Evolutionary conservation across 64 coral and sea anemone genomes (phyloP).

Genomic region (Hydrozoanthus tunicans): DNA sequence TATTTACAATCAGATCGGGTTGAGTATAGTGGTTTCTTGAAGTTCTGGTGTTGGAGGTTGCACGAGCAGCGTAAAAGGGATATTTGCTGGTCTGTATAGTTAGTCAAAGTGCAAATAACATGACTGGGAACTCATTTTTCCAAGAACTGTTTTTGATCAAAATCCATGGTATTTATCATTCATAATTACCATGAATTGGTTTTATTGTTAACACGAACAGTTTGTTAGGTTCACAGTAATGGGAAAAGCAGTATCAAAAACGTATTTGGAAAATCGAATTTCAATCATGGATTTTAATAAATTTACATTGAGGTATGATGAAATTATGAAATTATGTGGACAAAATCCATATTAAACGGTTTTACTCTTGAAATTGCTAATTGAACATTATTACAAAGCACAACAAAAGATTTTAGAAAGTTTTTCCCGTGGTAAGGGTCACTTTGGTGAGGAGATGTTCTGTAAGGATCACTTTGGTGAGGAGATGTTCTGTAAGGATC

Average conservation of each 20-base stretch:
- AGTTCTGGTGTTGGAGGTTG: no score
- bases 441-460: no score
- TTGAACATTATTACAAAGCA: neutral
- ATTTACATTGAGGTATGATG: slow-evolving; percentile 21
- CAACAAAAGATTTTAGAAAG: neutral
- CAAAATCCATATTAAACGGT: neutral
- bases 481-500: no score
- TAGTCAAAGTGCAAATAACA: neutral
- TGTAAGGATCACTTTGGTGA: no score
- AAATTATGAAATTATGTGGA: slow-evolving; percentile 2
- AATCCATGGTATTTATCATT: slow-evolving; percentile 14
- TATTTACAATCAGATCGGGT: no score
- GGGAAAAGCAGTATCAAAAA: slow-evolving; percentile 17
- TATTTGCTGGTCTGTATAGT: no score
- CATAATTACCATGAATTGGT: slow-evolving; percentile 8
- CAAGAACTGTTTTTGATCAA: neutral
- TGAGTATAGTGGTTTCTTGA: no score
- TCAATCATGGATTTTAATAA: slow-evolving; percentile 7
- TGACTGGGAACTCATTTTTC: neutral
- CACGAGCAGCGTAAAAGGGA: no score
- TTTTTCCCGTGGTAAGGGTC: neutral
- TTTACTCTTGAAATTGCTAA: neutral
- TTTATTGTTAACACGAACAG: neutral
- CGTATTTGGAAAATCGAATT: neutral
- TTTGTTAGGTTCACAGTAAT: neutral